Conservation (phyloP, 2,888 invertebrate species). For the Trimorus sp. region DNA sequence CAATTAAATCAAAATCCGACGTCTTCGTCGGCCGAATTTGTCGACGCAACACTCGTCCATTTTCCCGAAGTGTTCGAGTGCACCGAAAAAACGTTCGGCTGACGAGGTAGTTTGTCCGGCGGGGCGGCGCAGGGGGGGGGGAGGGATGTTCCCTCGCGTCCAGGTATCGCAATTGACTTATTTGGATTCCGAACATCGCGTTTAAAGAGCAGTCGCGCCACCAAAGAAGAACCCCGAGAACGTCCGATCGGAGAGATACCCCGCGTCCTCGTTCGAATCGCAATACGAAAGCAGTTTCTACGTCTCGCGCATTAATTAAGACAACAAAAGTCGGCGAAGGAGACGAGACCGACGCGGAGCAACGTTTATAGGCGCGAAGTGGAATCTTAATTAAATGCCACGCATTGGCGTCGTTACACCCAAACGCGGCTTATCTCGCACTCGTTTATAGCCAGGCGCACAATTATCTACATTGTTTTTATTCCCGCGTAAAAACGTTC, state of each 20-base stretch:
- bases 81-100: constrained; percentile 17
- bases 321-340: constrained; percentile 76
- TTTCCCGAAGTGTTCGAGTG: neutral
- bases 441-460: constrained; percentile 53
- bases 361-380: constrained; percentile 63
- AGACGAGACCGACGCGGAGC: constrained; percentile 21
- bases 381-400: constrained; percentile 66
- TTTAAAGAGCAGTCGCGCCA: constrained; percentile 57
- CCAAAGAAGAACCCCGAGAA: constrained; percentile 56
- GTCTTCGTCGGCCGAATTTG: no score
- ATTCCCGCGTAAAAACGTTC: constrained; percentile 52
- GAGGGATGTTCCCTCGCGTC: no score
- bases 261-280: constrained; percentile 48
- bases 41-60: no score
- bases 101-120: constrained; percentile 40
- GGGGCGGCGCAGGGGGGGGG: no score
- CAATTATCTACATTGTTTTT: constrained; percentile 62
- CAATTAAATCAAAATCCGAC: no score
- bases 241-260: constrained; percentile 57
- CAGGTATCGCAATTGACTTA: constrained; percentile 55
- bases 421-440: constrained; percentile 58
- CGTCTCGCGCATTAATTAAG: constrained; percentile 74
- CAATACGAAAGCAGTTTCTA: constrained; percentile 68
- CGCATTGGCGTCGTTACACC: constrained; percentile 60
- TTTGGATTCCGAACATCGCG: constrained; percentile 64